Base-by-base conservation (phyloP, 2,888 invertebrate genomes). In the Drymonia ruficornis region DNA sequence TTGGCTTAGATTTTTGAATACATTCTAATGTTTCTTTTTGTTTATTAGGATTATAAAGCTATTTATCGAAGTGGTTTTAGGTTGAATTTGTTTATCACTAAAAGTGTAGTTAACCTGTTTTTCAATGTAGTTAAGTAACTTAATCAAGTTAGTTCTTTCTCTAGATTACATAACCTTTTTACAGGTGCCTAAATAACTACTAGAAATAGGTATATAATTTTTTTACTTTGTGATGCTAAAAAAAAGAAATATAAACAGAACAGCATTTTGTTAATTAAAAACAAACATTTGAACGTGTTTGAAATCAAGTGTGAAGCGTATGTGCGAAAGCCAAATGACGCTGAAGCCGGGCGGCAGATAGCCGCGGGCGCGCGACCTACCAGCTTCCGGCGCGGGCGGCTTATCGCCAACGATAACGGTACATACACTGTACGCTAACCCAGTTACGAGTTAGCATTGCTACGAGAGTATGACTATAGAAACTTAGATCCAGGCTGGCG, bases 371-470 rank as follows among this genome's bases (percentile, higher is more conserved):
- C 57, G 74, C 76, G 81, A 80, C 74, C 73, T 74, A 66, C 71
- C 72, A 76, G 78, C 76, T 84, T 86, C 87, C 84, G 85, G 83
- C 64, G 61, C 61, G 63, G 67, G 83, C 88, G 67, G 84, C 89
- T 89, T 91, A 91, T 91, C 91, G 18, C 72, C 70, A 66, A 66
- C 83, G 90, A 91, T 91, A 90, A 86, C 84, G 74, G 61, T 72
- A 71, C 72, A 23, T 44, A 44, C 43, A 13, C 45, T 13, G 64
- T 69, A 67, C 59, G 74, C 67, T 81, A 82, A 77, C 76, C 78
- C 68, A 81, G 74, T 78, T 80, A 70, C 67, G 66, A 66, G 62
- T 61, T 69, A 70, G 67, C 70, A 63, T 71, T 68, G 67, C 65
- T 70, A 57, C 63, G 58, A 53, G 47, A 44, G 11, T 45, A 45